These are phyloP conservation scores for Eunapius fragilis DNA, from an alignment of 37 sponge, comb jelly and placozoan species.

Conservation along the genomic window DNA sequence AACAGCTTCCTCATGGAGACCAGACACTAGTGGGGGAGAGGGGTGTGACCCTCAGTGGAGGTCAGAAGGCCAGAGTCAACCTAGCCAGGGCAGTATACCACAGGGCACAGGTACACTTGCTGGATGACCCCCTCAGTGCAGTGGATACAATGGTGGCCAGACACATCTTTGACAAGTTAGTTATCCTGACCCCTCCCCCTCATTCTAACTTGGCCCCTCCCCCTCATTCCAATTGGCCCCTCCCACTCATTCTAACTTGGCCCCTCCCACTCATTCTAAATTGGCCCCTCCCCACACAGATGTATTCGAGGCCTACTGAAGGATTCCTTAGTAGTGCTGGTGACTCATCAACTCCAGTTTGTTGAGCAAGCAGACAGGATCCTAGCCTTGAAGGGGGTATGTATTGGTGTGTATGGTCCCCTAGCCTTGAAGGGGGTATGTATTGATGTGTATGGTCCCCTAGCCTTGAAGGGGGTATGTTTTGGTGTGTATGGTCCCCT, in stretches of 20 bases:
- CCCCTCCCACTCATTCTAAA: neutral
- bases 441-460: too few relatives aligned
- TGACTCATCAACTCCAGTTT: constrained; percentile 90
- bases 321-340: constrained; percentile 61
- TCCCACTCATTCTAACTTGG: too few relatives aligned
- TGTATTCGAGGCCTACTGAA: constrained; percentile 72
- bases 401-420: too few relatives aligned
- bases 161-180: constrained; percentile 76
- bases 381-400: constrained; percentile 76
- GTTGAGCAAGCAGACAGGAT: constrained; percentile 63
- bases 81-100: constrained; percentile 88
- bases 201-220: neutral
- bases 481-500: too few relatives aligned
- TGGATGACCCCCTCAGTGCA: constrained; percentile 92
- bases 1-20: constrained; percentile 75
- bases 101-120: constrained; percentile 71
- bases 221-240: too few relatives aligned
- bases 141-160: constrained; percentile 81
- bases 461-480: constrained; percentile 77
- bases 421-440: constrained; percentile 78
- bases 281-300: constrained; percentile 8
- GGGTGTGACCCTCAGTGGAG: constrained; percentile 94
- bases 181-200: neutral
- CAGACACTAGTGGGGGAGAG: constrained; percentile 87
- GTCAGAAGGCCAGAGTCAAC: constrained; percentile 93